Base-by-base conservation (phyloP, 2,888 invertebrate species). In the Eupithecia subfuscata region DNA sequence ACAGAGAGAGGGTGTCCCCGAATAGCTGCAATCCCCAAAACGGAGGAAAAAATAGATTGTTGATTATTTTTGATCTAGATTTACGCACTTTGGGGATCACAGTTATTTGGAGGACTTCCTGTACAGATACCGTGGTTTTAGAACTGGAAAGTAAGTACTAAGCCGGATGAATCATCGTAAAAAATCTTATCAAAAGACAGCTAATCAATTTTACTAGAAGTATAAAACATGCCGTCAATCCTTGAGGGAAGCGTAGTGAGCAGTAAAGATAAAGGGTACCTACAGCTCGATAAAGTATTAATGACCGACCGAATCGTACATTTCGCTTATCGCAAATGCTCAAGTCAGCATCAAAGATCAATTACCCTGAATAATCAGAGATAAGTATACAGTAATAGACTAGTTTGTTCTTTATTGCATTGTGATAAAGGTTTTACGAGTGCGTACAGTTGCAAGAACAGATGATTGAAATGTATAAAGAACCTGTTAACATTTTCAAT, bases 311-410 rank as follows among this genome's bases (percentile, higher is more conserved):
- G 88, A 86, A 85, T 82, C 80, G 86, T 87, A 86, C 86, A 84
- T 85, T 88, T 85, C 84, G 86, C 84, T 87, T 85, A 87, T 87
- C 87, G 87, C 78, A 85, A 89, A 89, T 86, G 87, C 84, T 86
- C 86, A 82, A 85, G 88, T 90, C 89, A 89, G 88, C 87, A 85
- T 86, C 85, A 65, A 83, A 86, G 87, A 90, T 90, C 87, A 87
- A 90, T 90, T 88, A 88, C 84, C 85, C 84, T 81, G 84, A 83
- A 84, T 84, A 77, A 75, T 73, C 83, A 84, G 83, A 79, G 80
- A 78, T 78, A 71, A 76, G 77, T 71, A 76, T 75, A 64, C 76
- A 80, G 84, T 88, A 88, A 88, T 88, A 88, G 87, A 88, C 86
- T 87, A 86, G 86, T 87, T 85, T 85, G 84, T 87, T 84, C 85